A percentile compares a stretch with the other conserved stretches of the same genome.
Evolutionary conservation across 2,888 invertebrate species (phyloP).

Genomic region (Lasiommata megera): DNA sequence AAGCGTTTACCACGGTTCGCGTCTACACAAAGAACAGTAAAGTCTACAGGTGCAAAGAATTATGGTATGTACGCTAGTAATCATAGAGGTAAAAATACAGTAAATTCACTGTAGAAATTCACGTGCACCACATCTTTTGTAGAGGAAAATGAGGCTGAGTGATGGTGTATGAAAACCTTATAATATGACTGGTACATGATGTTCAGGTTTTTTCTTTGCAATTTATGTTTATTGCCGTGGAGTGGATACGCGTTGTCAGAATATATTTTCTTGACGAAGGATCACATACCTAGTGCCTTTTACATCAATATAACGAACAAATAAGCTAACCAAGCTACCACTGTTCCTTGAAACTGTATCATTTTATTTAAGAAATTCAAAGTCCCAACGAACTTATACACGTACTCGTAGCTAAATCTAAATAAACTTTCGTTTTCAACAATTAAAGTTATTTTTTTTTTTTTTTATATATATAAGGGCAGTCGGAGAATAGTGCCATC

Average conservation of each 20-base stretch:
- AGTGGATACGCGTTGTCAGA: constrained; percentile 3
- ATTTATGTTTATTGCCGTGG: constrained; percentile 2
- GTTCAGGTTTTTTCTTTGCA: constrained; percentile 2
- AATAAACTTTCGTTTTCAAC: no score
- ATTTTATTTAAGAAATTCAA: no score
- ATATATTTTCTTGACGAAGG: not conserved
- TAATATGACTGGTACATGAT: constrained; percentile 8
- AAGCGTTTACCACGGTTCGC: not conserved
- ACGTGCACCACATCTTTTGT: constrained; percentile 1
- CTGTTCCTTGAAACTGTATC: no score
- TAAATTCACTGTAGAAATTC: not conserved
- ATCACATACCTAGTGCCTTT: constrained; percentile 3
- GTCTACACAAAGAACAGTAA: not conserved
- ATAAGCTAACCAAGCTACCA: no score
- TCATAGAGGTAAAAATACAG: not conserved
- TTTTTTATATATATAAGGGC: no score
- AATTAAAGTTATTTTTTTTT: no score
- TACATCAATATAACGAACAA: no score
- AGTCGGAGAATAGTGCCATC: no score
- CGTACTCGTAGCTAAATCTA: no score
- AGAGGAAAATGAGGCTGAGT: constrained; percentile 8
- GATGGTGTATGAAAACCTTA: constrained; percentile 12
- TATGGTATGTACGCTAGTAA: not conserved
- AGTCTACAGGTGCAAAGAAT: not conserved
- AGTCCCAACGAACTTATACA: no score